phyloP scores from a whole-genome alignment of 2,113 vertebrate genomes.

The Labeo catla region DNA sequence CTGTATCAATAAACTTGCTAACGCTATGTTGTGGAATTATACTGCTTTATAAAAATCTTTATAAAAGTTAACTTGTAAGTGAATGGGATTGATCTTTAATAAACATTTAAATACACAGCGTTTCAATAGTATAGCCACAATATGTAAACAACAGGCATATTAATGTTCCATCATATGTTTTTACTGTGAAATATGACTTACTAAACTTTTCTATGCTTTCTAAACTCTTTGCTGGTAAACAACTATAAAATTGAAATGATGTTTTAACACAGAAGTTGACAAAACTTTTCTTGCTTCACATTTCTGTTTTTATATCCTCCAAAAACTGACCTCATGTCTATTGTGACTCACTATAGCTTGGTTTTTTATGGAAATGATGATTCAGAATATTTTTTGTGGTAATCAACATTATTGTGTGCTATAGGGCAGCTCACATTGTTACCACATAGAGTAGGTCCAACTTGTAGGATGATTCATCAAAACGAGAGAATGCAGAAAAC shows the following conservation, averaged over 20 bases:
- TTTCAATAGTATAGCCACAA: background rate
- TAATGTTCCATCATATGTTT: too few species aligned
- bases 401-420: background rate
- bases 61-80: too few species aligned
- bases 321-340: background rate
- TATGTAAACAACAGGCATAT: background rate
- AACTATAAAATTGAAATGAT: background rate
- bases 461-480: background rate
- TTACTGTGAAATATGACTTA: too few species aligned
- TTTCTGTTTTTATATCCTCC: too few species aligned
- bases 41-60: background rate
- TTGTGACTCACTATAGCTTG: background rate
- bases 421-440: background rate
- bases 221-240: too few species aligned
- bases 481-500: background rate
- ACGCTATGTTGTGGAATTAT: background rate
- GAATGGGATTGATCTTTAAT: background rate
- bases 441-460: too few species aligned
- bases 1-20: background rate
- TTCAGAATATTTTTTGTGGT: too few species aligned
- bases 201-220: too few species aligned
- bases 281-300: too few species aligned
- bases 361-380: too few species aligned
- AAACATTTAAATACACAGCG: background rate
- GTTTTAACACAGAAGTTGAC: background rate